Conservation (phyloP, 1,140 invertebrate species). For the Eumeta japonica region DNA sequence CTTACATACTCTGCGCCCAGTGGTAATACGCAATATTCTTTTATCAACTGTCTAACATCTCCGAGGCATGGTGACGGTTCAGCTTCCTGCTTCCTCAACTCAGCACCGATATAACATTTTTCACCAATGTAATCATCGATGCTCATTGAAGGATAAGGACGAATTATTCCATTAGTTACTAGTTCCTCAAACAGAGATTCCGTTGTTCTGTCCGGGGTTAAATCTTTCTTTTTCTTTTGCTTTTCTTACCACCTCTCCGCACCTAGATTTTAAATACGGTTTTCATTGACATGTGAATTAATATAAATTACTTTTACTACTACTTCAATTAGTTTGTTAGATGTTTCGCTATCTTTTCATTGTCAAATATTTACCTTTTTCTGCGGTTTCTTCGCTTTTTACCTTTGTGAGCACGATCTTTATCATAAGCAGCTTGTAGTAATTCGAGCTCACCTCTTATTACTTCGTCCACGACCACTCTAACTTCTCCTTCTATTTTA, state of each 20-base stretch:
- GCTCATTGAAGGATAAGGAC: conserved; percentile 69
- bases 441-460: conserved; percentile 82
- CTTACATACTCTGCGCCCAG: conserved; percentile 79
- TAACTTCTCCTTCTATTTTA: conserved; percentile 81
- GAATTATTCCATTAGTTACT: conserved; percentile 85
- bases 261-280: no score
- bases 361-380: conserved; percentile 65
- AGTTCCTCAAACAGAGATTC: conserved; percentile 92
- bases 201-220: conserved; percentile 87
- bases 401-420: conserved; percentile 70
- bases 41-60: conserved; percentile 84
- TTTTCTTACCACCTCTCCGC: conserved; percentile 78
- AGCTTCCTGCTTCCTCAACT: conserved; percentile 42
- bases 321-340: no score
- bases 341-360: no score
- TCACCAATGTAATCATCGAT: conserved; percentile 80
- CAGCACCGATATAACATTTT: conserved; percentile 65
- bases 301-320: no score
- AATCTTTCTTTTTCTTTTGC: conserved; percentile 94
- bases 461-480: conserved; percentile 80
- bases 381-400: conserved; percentile 75
- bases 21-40: conserved; percentile 88
- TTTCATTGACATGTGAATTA: no score
- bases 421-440: conserved; percentile 77
- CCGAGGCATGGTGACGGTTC: conserved; percentile 64